These are phyloP conservation scores for Nycticorax nycticorax DNA, from an alignment of 2,113 vertebrate species.

Conservation along the genomic window DNA sequence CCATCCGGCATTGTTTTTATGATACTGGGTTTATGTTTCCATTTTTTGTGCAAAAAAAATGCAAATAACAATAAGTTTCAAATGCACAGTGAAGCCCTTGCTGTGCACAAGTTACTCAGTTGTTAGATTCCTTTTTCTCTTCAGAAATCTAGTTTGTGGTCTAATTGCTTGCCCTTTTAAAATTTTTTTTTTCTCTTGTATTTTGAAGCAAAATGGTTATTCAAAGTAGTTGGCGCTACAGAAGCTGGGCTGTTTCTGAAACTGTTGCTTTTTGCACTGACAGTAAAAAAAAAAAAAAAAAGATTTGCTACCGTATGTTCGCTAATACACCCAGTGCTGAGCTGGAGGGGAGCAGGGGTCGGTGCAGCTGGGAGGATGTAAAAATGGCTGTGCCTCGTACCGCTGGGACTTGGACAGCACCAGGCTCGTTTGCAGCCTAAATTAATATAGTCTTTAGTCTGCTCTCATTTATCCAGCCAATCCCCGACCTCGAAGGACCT, in stretches of 20 bases:
- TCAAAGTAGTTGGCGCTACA: background rate
- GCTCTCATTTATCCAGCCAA: background rate
- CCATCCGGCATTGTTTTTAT: background rate
- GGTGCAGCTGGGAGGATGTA: background rate
- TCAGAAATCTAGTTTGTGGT: background rate
- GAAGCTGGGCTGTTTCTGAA: background rate
- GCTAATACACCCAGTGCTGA: background rate
- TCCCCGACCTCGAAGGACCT: background rate
- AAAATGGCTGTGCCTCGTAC: background rate
- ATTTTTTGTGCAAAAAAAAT: background rate
- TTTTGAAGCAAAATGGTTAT: background rate
- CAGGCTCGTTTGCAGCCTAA: background rate
- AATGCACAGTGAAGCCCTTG: background rate
- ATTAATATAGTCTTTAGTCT: background rate
- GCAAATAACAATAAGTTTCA: background rate
- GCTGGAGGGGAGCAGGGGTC: background rate
- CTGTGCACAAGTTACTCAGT: background rate
- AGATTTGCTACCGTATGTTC: rapidly evolving
- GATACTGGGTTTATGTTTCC: background rate
- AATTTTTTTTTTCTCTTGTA: background rate
- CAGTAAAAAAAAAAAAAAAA: too few relatives aligned
- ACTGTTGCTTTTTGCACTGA: background rate
- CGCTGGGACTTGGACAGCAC: background rate
- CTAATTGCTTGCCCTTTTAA: background rate
- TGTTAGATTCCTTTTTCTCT: background rate